A percentile compares a stretch with the other conserved stretches of the same genome.
phyloP scores from a whole-genome alignment of 2,888 invertebrate genomes.

The Timema cristinae region DNA sequence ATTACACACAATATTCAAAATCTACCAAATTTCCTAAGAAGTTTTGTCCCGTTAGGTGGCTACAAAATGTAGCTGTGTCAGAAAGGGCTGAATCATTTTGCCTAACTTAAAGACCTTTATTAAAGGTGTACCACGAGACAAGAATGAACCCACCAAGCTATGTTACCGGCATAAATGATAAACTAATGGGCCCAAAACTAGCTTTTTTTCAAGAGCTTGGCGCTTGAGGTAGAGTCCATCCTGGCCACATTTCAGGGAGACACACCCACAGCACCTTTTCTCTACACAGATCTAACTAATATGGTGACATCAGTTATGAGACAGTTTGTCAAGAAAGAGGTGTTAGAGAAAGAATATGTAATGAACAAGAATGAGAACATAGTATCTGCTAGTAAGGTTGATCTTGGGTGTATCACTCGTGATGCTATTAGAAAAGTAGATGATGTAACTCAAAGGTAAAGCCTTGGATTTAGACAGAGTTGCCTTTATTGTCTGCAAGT shows the following conservation, averaged over 20 bases:
- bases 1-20: constrained; percentile 18
- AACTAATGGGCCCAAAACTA: constrained; percentile 23
- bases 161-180: constrained; percentile 21
- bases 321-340: not conserved
- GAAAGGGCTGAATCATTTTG: constrained; percentile 23
- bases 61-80: constrained; percentile 27
- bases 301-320: not conserved
- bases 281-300: not conserved
- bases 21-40: constrained; percentile 24
- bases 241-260: constrained; percentile 24
- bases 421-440: too few species aligned
- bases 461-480: too few species aligned
- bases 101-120: constrained; percentile 23
- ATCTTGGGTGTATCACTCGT: too few species aligned
- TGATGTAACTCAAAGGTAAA: too few species aligned
- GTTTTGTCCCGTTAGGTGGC: constrained; percentile 27
- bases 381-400: too few species aligned
- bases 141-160: constrained; percentile 16
- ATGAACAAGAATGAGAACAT: too few species aligned
- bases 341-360: too few species aligned
- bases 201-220: constrained; percentile 26
- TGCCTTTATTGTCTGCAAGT: too few species aligned
- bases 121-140: constrained; percentile 18
- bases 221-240: constrained; percentile 26
- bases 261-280: constrained; percentile 26